These are phyloP conservation scores for Oceanites oceanicus DNA, from an alignment of 2,113 vertebrate species.

Conservation along the genomic window DNA sequence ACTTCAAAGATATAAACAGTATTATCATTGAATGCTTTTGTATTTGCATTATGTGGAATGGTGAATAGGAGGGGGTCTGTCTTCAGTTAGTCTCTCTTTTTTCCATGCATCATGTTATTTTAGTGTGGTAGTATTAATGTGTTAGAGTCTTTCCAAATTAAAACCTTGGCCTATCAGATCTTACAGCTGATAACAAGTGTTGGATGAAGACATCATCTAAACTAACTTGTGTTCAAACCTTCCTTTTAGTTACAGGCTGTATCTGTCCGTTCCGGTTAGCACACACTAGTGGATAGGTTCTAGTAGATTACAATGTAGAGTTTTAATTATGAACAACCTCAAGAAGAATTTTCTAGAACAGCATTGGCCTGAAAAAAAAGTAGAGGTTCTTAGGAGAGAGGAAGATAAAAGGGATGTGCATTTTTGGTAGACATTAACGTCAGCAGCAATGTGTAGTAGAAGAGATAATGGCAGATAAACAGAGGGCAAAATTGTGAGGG, in stretches of 20 bases:
- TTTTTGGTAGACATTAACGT: not conserved
- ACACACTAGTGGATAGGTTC: not conserved
- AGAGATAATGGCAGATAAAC: not conserved
- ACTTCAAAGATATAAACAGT: not conserved
- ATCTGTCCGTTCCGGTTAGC: not conserved
- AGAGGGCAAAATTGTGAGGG: not conserved
- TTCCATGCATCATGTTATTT: not conserved
- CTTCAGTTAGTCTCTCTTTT: not conserved
- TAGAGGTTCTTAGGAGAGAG: not conserved
- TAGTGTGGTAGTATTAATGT: not conserved
- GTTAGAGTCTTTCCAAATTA: not conserved
- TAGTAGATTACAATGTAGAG: not conserved
- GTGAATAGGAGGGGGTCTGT: not conserved
- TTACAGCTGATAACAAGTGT: not conserved
- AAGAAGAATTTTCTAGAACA: not conserved
- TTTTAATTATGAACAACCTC: not conserved
- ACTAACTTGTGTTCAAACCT: not conserved
- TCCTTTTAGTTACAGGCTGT: not conserved
- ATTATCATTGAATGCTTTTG: not conserved
- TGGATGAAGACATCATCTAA: not conserved
- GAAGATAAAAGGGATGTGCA: not conserved
- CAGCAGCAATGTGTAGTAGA: not conserved
- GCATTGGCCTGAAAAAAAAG: not conserved
- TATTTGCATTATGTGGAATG: not conserved
- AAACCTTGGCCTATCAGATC: not conserved